Evolutionary conservation across 2,797 vertebrate genomes (phyloP), one percentile per base, ranked within the genome.

Genomic region (Zalophus californianus): DNA sequence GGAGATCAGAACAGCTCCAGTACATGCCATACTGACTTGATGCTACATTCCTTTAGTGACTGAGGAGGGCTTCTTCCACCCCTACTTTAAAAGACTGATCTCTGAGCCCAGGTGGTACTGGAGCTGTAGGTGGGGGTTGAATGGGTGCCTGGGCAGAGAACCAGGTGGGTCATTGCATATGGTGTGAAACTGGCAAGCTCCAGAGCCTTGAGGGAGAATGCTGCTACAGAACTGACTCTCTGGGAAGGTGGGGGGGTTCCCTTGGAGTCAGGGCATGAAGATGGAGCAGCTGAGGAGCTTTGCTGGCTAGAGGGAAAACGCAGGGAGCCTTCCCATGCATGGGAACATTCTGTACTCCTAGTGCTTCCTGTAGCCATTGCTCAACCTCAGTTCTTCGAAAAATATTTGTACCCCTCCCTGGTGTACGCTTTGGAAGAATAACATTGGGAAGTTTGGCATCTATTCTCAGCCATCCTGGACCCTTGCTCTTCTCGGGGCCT

Each of bases 271-370:
- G 78, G 60, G 52, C 90, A 92, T 50, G 56, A 78, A 93, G 80
- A 82, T 56, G 52, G 62, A 94, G 35, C 79, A 78, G 75, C 91
- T 35, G 25, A 29, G 66, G 58, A 96, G 68, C n/a, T 96, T 93
- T 92, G 83, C 93, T 92, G 85, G 73, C 92, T 90, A 44, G 70
- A 94, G 80, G 96, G 73, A 85, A 96, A 73, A 56, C 0, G 0
- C 52, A 84, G 78, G 86, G 54, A 97, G 89, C 82, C 93, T 93
- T 96, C 89, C 91, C 60, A 68, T 75, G 89, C 60, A 35, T 48
- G 64, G 89, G 97, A 97, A 98, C 97, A 92, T 95, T 97, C 91
- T 73, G 97, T 98, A 23, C 96, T 97, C 85, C 80, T n/a, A 95
- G 88, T 21, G 86, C 86, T 98, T 97, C 94, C 97, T 96, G 97